Evolutionary conservation across 2,797 vertebrate species (phyloP).

Genomic region (Prionace glauca): DNA sequence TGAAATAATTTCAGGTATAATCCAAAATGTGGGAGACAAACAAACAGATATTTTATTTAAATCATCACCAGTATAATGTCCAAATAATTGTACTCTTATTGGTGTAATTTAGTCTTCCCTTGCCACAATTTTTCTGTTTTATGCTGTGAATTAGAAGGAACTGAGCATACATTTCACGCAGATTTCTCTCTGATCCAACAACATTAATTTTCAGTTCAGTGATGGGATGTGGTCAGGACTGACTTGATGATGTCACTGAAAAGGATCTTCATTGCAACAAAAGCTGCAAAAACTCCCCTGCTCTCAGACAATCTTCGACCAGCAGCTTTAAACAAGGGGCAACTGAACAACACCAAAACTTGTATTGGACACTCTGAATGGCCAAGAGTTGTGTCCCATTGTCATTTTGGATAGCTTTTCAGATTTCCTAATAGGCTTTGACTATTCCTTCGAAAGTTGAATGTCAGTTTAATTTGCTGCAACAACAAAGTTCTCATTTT

Average conservation of each 20-base stretch:
- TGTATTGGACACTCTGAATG: background rate
- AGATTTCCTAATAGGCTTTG: background rate
- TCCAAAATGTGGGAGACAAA: background rate
- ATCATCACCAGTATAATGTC: background rate
- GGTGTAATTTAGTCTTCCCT: background rate
- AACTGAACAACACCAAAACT: background rate
- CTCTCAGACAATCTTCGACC: background rate
- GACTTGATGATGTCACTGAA: background rate
- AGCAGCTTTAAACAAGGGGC: background rate
- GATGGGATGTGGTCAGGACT: background rate
- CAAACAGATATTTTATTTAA: background rate
- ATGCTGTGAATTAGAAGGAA: background rate
- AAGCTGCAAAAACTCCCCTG: background rate
- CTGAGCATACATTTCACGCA: background rate
- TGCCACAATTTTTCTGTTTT: background rate
- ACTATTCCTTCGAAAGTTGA: background rate
- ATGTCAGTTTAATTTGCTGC: background rate
- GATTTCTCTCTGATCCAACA: background rate
- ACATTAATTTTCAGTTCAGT: background rate
- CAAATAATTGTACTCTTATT: background rate
- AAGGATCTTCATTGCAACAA: background rate
- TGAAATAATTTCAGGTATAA: background rate
- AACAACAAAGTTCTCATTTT: background rate
- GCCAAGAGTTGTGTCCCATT: background rate
- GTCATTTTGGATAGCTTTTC: background rate